A percentile compares a stretch with the other conserved stretches of the same genome.
Conservation (phyloP, 2,888 invertebrate species). For the Drosophila vallismaia region DNA sequence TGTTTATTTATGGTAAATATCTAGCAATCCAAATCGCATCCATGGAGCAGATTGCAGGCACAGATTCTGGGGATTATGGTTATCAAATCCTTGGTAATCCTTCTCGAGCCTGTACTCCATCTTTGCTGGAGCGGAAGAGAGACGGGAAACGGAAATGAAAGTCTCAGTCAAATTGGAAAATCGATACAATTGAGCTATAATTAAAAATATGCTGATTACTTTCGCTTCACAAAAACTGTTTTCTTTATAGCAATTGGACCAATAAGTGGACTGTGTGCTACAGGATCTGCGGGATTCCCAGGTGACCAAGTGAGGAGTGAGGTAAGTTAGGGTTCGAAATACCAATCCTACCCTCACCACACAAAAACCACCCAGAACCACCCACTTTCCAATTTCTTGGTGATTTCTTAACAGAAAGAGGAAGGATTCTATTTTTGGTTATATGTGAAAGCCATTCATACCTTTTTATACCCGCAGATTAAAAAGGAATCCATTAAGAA, state of each 20-base stretch:
- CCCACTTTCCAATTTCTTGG: background rate
- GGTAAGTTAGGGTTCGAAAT: background rate
- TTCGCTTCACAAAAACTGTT: background rate
- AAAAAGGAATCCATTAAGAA: background rate
- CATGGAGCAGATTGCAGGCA: background rate
- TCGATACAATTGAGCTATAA: constrained; percentile 40
- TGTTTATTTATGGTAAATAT: constrained; percentile 45
- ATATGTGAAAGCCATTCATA: background rate
- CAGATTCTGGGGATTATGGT: background rate
- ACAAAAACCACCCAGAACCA: background rate
- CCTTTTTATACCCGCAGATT: background rate
- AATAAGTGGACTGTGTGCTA: background rate
- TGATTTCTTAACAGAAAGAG: background rate
- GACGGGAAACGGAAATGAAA: constrained; percentile 11
- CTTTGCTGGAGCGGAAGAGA: constrained; percentile 2
- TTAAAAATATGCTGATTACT: constrained; percentile 35
- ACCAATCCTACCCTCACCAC: background rate
- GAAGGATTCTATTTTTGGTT: too few species aligned
- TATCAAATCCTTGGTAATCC: background rate
- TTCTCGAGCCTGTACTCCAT: background rate
- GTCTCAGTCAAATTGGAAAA: constrained; percentile 22
- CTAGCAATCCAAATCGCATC: background rate
- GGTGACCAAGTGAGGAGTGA: background rate
- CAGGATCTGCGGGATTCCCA: background rate
- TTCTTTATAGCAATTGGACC: background rate